Base-by-base conservation (phyloP, 2,113 vertebrate species). In the Lonchura striata region DNA sequence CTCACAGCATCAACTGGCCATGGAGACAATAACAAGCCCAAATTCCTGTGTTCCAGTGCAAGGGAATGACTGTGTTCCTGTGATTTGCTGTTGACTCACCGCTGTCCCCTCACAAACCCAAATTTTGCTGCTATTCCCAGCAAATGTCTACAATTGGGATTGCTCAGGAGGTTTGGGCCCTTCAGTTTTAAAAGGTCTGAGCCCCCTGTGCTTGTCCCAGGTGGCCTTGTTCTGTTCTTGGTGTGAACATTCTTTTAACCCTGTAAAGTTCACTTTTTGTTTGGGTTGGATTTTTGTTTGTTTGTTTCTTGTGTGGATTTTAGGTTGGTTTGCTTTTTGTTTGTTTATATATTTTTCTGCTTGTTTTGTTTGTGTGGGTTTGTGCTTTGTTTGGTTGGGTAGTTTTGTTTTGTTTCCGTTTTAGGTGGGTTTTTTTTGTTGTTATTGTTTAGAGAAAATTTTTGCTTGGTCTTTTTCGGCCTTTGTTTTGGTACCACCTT, bases 161-260 rank as follows among this genome's bases (percentile, higher is more conserved):
- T 2, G 0, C n/a, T 82, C 56, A 59, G 61, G 39, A 63, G 27
- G 2, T 82, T 56, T 53, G 31, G 9, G 15, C 6, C 11, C 44
- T n/a, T 39, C 7, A 12, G 11, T 49, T 81, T 78, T 21, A 13
- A 22, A 30, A 68, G 4, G 5, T 25, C 21, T 3, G 6, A 65
- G 37, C 11, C 42, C 41, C 19, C 5, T 0, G 0, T 1, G 3
- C 18, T 20, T 50, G 37, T 24, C 21, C 37, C 2, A 1, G 6
- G 14, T 41, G 39, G 14, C 24, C 59, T 68, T 6, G 33, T 27
- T 60, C 44, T 42, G 12, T 17, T 57, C 16, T 25, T 52, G 6
- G 10, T 44, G 19, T 11, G 37, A 63, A 42, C 7, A 3, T 4
- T 16, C 30, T 39, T 53, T 47, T 14, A 39, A 30, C 9, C 16